Conservation (phyloP, 2,797 vertebrate genomes). For the Gambusia yucatana region DNA sequence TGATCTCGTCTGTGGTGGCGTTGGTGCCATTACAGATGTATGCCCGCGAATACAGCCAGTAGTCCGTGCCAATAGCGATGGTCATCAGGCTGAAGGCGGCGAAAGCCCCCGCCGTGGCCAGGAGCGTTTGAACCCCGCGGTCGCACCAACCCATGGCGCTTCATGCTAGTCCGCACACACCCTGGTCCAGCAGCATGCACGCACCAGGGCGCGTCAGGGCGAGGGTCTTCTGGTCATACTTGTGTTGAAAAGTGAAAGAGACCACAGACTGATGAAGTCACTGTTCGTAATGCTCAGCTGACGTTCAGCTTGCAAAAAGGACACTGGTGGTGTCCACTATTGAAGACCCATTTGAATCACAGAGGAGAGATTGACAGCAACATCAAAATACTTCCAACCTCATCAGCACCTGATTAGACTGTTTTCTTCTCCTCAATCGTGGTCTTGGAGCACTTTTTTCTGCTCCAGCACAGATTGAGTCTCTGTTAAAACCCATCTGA, state of each 20-base stretch:
- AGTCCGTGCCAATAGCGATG: slow-evolving; percentile 97
- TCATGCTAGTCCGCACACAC: slow-evolving; percentile 80
- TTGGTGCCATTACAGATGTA: slow-evolving; percentile 96
- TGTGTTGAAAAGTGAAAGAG: slow-evolving; percentile 29
- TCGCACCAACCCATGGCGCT: slow-evolving; percentile 97
- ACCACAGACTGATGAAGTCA: neutral
- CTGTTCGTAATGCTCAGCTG: slow-evolving; percentile 41
- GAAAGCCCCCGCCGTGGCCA: slow-evolving; percentile 95
- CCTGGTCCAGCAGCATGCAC: slow-evolving; percentile 43
- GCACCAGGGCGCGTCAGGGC: slow-evolving; percentile 65
- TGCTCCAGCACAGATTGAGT: slow-evolving; percentile 38
- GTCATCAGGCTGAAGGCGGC: slow-evolving; percentile 97
- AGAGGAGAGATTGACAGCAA: slow-evolving; percentile 15
- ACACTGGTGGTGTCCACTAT: slow-evolving; percentile 51
- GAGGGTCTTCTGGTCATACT: slow-evolving; percentile 54
- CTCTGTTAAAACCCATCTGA: slow-evolving; percentile 41
- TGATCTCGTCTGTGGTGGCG: slow-evolving; percentile 86
- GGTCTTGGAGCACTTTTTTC: slow-evolving; percentile 46
- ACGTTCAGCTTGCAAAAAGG: slow-evolving; percentile 47
- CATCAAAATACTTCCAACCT: slow-evolving; percentile 30
- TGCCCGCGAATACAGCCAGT: slow-evolving; percentile 97
- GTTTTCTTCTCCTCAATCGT: neutral
- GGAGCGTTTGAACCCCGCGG: slow-evolving; percentile 94
- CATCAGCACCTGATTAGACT: slow-evolving; percentile 18
- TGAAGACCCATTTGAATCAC: slow-evolving; percentile 40